These are phyloP conservation scores for Nasonovia ribisnigri DNA, from an alignment of 2,888 invertebrate genomes.

Conservation along the genomic window DNA sequence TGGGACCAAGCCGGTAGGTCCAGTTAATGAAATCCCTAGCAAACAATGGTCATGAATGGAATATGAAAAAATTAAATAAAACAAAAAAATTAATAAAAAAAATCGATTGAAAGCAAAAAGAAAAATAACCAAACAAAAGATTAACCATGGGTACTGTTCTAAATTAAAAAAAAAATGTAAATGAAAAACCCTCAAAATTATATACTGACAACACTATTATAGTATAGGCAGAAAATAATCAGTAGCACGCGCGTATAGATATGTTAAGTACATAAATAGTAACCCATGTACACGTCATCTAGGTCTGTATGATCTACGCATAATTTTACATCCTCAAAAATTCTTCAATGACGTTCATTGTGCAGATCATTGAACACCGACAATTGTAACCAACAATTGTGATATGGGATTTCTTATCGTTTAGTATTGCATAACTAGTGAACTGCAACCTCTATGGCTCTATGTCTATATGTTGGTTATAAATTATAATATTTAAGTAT, in stretches of 20 bases:
- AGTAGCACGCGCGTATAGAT: not conserved
- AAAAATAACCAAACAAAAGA: not conserved
- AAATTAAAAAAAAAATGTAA: not conserved
- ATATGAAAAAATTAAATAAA: slow-evolving; percentile 18
- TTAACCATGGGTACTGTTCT: not conserved
- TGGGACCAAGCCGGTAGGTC: not conserved
- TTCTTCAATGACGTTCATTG: not conserved
- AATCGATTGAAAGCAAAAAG: not conserved
- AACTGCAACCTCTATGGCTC: not conserved
- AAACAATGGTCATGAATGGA: slow-evolving; percentile 35
- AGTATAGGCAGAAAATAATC: not conserved
- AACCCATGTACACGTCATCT: not conserved
- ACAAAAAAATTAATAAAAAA: not conserved
- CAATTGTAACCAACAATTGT: not conserved
- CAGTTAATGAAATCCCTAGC: slow-evolving; percentile 59
- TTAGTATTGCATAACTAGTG: not conserved
- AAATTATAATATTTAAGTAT: not conserved
- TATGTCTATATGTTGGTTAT: not conserved
- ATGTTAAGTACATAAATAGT: not conserved
- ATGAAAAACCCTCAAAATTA: not conserved
- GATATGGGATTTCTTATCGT: not conserved
- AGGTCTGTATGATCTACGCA: not conserved
- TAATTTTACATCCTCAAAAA: not conserved
- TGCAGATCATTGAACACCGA: too few relatives aligned
- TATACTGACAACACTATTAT: not conserved